Conservation (phyloP, 2,113 vertebrate species). For the Thryonomys swinderianus region DNA sequence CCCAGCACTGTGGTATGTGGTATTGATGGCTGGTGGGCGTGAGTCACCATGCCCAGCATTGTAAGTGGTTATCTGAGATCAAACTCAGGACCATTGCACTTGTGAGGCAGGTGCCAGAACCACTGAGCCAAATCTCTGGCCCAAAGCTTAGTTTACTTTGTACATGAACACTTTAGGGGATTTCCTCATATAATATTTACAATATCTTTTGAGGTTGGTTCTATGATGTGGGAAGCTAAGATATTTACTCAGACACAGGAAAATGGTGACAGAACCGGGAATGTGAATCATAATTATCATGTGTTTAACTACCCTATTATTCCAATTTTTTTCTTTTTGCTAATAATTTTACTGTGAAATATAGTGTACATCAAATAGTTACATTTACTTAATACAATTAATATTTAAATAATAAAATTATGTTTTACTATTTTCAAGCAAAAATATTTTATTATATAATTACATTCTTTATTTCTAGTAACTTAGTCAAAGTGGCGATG, state of each 20-base stretch:
- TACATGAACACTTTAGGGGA: neutral
- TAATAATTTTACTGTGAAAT: conserved; percentile 40
- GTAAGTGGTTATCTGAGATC: no score
- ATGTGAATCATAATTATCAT: neutral
- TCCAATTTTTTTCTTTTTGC: neutral
- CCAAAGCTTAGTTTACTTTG: conserved; percentile 41
- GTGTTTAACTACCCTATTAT: neutral
- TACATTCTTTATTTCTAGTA: conserved; percentile 44
- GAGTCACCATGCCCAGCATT: no score
- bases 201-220: neutral
- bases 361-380: neutral
- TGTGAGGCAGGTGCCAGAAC: no score
- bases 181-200: conserved; percentile 46
- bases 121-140: no score
- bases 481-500: conserved; percentile 15
- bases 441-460: conserved; percentile 3
- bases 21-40: no score
- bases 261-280: neutral
- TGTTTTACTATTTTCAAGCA: neutral
- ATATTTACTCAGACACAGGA: conserved; percentile 19
- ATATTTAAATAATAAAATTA: neutral
- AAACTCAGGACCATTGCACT: no score
- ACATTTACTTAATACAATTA: neutral
- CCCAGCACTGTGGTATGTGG: no score
- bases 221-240: neutral